These are phyloP conservation scores for Cololabis saira DNA, from an alignment of 2,113 vertebrate species.

Conservation along the genomic window DNA sequence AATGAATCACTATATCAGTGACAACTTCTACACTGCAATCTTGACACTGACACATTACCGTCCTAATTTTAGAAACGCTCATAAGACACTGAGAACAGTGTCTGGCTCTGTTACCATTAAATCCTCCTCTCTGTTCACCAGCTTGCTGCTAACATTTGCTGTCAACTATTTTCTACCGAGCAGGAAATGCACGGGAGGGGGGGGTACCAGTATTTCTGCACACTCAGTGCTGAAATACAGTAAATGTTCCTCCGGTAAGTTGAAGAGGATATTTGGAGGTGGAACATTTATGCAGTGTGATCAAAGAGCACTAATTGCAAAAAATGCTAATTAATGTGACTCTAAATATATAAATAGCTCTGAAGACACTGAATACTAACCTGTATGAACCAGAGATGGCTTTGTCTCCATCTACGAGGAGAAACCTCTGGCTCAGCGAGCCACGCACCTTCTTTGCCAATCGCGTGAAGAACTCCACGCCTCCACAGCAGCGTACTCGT, in stretches of 20 bases:
- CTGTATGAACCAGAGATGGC: slow-evolving; percentile 96
- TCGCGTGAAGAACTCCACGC: slow-evolving; percentile 90
- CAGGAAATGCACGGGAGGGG: no score
- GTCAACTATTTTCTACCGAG: slow-evolving; percentile 12
- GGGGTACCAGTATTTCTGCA: no score
- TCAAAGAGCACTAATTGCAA: neutral
- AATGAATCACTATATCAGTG: neutral
- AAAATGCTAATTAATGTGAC: neutral
- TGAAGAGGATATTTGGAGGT: no score
- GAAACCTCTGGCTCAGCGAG: slow-evolving; percentile 90
- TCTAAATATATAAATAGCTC: neutral
- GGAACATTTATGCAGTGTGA: no score
- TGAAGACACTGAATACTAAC: slow-evolving; percentile 68
- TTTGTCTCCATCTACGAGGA: slow-evolving; percentile 94
- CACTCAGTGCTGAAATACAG: no score
- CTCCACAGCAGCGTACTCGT: slow-evolving; percentile 87
- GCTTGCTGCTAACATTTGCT: neutral
- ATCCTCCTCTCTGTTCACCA: slow-evolving; percentile 21
- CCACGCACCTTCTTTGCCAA: slow-evolving; percentile 90
- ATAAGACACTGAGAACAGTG: slow-evolving; percentile 1
- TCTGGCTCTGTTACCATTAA: neutral
- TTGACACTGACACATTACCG: neutral
- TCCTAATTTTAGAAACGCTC: neutral
- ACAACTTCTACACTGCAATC: neutral
- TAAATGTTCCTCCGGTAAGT: no score